Conservation (phyloP, 2,113 vertebrate species). For the Paedocypris sp. region DNA sequence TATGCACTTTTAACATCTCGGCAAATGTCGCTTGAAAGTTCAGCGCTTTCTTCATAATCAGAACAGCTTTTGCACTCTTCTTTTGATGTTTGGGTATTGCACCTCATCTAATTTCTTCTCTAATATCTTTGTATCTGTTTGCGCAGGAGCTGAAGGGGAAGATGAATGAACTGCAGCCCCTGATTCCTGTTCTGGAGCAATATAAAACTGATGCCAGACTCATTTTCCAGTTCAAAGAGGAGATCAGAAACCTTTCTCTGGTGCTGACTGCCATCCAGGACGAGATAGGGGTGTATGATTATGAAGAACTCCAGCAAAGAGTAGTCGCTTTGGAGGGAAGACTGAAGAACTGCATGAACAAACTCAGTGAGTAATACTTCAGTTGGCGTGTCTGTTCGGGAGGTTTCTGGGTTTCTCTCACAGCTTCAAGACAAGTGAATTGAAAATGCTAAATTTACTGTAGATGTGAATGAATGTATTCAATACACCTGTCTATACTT, state of each 20-base stretch:
- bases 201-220: slow-evolving; percentile 91
- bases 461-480: neutral
- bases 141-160: slow-evolving; percentile 87
- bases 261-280: slow-evolving; percentile 87
- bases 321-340: slow-evolving; percentile 81
- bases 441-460: neutral
- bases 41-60: neutral
- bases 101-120: neutral
- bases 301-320: slow-evolving; percentile 84
- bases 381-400: no score
- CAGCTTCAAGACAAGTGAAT: no score
- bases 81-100: neutral
- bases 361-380: slow-evolving; percentile 96
- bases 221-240: slow-evolving; percentile 92
- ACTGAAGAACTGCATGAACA: slow-evolving; percentile 92
- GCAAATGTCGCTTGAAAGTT: neutral
- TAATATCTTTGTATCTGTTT: neutral
- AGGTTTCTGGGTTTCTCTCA: no score
- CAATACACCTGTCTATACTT: slow-evolving; percentile 20
- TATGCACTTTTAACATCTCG: neutral
- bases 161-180: slow-evolving; percentile 87
- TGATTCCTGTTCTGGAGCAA: slow-evolving; percentile 93
- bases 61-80: neutral
- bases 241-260: slow-evolving; percentile 83
- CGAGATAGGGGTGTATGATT: slow-evolving; percentile 91